Base-by-base conservation (phyloP, 2,797 vertebrate genomes). In the Sebastes diaconus region DNA sequence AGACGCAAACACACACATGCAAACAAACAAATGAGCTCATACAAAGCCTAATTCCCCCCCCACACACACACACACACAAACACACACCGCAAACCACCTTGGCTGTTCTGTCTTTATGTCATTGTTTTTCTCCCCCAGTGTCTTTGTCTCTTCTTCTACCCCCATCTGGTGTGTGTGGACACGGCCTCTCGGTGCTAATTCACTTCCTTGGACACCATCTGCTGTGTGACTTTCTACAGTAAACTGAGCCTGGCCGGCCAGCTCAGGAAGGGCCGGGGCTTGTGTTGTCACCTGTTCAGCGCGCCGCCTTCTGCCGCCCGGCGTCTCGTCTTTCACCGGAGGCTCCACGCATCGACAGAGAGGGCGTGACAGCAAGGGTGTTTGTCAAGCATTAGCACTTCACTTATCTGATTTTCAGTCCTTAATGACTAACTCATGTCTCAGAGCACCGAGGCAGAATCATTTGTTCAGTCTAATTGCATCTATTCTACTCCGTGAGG, bases 171-270 rank as follows among this genome's bases (percentile, higher is more conserved):
- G 80, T 25, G 64, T 76, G 80, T 84, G 86, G 88, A 94, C 85
- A 83, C 10, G 73, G 86, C 87, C 89, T 77, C 88, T 64, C 63
- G 1, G 79, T 87, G 89, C 92, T 94, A 92, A 94, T 93, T 94
- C 88, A 90, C 82, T 94, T 93, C 88, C 91, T 92, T 94, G 92
- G 92, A 90, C 88, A 91, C 94, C 94, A 94, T 95, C 94, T 94
- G 94, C 90, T 57, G 85, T 81, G 84, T 88, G 91, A 93, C 93
- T 93, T 94, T 92, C 92, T 92, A 81, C 88, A 79, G 93, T 94
- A 94, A 94, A 84, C 89, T 86, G 93, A 95, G 87, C 90, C 87
- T 55, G 73, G 84, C 75, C 57, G 81, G 74, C 77, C 29, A 20
- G 90, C 79, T 57, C 80, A 3, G 82, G 87, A 85, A 87, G 81